These are phyloP conservation scores for Excalfactoria chinensis DNA, from an alignment of 2,113 vertebrate genomes.

Conservation along the genomic window DNA sequence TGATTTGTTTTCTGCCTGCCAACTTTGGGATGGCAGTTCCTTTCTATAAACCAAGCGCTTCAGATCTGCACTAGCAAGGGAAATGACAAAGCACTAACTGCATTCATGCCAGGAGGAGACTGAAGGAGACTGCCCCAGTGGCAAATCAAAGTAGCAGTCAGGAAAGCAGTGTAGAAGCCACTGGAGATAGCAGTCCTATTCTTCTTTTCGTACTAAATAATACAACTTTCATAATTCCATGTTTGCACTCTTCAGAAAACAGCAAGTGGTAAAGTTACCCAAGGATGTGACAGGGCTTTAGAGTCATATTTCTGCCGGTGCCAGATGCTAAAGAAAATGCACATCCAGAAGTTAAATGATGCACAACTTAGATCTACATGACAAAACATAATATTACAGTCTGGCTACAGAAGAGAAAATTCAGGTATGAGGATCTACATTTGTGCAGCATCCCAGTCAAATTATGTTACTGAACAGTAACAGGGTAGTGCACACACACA, in stretches of 20 bases:
- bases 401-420: not conserved
- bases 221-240: not conserved
- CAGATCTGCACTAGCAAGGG: not conserved
- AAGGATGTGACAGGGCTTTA: not conserved
- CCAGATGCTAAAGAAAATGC: rapidly evolving
- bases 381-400: not conserved
- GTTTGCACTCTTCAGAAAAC: not conserved
- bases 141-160: not conserved
- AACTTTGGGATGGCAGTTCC: slow-evolving; percentile 5
- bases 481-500: not conserved
- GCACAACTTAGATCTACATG: not conserved
- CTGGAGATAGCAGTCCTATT: not conserved
- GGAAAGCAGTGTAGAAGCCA: not conserved
- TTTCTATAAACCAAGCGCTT: not conserved
- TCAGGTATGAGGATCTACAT: not conserved
- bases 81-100: not conserved
- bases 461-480: not conserved
- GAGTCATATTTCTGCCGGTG: not conserved
- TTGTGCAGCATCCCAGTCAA: not conserved
- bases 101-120: not conserved
- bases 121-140: not conserved
- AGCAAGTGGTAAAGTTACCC: not conserved
- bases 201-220: slow-evolving; percentile 26
- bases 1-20: slow-evolving; percentile 41
- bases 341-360: not conserved